Conservation (phyloP, 2,888 invertebrate genomes). For the Rhagium mordax region DNA sequence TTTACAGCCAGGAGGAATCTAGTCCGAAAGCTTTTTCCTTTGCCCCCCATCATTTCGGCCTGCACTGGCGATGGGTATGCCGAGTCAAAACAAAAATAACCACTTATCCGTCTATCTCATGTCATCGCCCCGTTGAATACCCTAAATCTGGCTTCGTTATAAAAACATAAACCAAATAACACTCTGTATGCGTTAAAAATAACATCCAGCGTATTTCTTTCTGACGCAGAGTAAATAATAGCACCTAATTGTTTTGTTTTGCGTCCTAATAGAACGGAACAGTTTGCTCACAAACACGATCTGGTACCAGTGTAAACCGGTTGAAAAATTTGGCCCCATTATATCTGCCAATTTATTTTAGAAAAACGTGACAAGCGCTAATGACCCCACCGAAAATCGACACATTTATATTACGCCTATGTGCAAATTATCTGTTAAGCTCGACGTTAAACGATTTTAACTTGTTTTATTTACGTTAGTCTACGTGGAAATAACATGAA, state of each 20-base stretch:
- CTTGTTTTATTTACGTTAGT: background rate
- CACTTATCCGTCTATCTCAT: no score
- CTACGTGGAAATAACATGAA: background rate
- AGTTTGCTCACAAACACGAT: slow-evolving; percentile 23
- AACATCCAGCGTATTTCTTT: background rate
- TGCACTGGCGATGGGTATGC: no score
- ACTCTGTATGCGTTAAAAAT: background rate
- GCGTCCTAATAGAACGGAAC: slow-evolving; percentile 21
- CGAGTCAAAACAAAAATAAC: no score
- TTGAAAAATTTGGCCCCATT: slow-evolving; percentile 28
- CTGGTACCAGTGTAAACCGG: slow-evolving; percentile 23
- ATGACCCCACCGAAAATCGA: slow-evolving; percentile 24
- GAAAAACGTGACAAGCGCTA: slow-evolving; percentile 28
- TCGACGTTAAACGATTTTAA: background rate
- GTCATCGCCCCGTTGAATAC: no score
- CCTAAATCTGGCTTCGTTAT: background rate
- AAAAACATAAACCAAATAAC: background rate
- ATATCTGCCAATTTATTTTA: slow-evolving; percentile 32
- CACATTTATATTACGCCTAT: slow-evolving; percentile 3
- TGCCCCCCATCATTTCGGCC: no score
- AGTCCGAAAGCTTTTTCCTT: no score
- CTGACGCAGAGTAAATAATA: slow-evolving; percentile 32
- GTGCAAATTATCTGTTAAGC: background rate
- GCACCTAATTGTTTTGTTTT: slow-evolving; percentile 35
- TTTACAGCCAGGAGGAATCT: no score